Base-by-base conservation (phyloP, 2,888 invertebrate species). In the Apotomis betuletana region DNA sequence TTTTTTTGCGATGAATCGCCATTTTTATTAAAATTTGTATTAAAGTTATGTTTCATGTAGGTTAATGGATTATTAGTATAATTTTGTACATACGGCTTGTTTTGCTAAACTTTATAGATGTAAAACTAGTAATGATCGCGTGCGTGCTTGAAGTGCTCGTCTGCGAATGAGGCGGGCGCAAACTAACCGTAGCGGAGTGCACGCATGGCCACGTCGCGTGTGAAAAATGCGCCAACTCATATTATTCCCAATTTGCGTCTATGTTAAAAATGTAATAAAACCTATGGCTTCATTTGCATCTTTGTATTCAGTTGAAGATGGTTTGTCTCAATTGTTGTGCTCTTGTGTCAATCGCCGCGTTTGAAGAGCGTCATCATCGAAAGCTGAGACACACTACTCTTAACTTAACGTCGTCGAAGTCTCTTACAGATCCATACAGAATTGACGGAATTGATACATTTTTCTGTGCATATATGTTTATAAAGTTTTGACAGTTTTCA, bases 161-260 rank as follows among this genome's bases (percentile, higher is more conserved):
- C 73, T 77, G 80, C 81, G 85, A 84, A 83, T 84, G 80, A 79
- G 81, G 82, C 83, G 81, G 81, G 81, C 83, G 82, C 82, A 86
- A 89, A 87, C 88, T 88, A 86, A 89, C 89, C 91, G 88, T 90
- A 85, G 87, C 87, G 83, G 76, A 80, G 79, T 90, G 88, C 81
- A 89, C 88, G 92, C 91, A 86, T 86, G 89, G 91, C 76, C 85
- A 88, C 85, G 77, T 83, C 75, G 79, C 91, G 92, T 93, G 92
- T 86, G 92, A 92, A 90, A 81, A 88, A 85, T 85, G 84, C 82
- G 82, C 82, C 83, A 78, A 81, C 83, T 79, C 78, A 83, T 86
- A 89, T 90, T 91, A 90, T 90, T 15, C 89, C 83, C 85, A 81
- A 81, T 82, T 84, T 83, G 83, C 86, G 85, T 87, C 85, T 84